Evolutionary conservation across 2,113 vertebrate species (phyloP).

Genomic region (Vimba vimba): DNA sequence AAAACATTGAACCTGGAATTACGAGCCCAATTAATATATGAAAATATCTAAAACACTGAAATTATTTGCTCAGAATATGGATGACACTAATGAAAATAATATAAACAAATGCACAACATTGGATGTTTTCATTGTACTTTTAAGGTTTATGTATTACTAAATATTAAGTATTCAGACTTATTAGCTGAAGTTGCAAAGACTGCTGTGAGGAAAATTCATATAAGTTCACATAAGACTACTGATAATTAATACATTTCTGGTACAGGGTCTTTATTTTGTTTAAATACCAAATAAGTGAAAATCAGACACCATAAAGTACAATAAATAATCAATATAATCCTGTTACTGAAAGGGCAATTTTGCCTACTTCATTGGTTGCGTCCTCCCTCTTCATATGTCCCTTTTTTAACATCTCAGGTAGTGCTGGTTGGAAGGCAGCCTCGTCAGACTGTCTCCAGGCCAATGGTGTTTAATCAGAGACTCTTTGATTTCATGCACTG

Average conservation of each 20-base stretch:
- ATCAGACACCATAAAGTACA: too few species aligned
- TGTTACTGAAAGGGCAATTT: conserved; percentile 1
- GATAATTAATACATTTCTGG: background rate
- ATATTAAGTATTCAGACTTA: too few species aligned
- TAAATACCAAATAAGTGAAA: too few species aligned
- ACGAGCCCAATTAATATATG: background rate
- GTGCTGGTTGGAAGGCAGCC: background rate
- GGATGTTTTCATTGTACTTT: too few species aligned
- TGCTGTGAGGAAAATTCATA: background rate
- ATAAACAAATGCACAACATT: too few species aligned
- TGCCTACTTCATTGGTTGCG: background rate
- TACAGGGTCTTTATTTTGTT: background rate
- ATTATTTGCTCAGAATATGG: too few species aligned
- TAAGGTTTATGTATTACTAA: too few species aligned
- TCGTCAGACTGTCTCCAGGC: conserved; percentile 37
- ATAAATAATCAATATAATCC: background rate
- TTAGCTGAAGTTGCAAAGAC: too few species aligned
- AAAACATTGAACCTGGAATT: background rate
- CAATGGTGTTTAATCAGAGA: conserved; percentile 57
- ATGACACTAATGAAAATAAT: too few species aligned
- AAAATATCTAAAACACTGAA: background rate
- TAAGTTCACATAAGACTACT: background rate
- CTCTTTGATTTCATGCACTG: conserved; percentile 63
- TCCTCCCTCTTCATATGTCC: background rate
- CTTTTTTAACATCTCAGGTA: conserved; percentile 22